Evolutionary conservation across 2,888 invertebrate genomes (phyloP).

Genomic region (Platycnemis pennipes): DNA sequence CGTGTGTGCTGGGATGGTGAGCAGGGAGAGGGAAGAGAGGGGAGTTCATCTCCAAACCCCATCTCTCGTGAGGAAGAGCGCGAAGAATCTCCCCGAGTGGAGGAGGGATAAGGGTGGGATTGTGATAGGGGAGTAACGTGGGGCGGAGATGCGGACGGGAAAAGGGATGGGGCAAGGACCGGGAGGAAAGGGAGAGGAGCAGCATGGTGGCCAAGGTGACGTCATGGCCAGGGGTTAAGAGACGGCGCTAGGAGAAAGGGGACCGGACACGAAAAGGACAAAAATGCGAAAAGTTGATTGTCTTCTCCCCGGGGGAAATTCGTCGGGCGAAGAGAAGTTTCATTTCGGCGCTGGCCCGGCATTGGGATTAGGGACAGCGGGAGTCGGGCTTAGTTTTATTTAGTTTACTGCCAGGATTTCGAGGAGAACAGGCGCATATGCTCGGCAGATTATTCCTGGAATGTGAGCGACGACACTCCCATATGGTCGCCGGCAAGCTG

Average conservation of each 20-base stretch:
- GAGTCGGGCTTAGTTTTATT: background rate
- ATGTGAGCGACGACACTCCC: too few relatives aligned
- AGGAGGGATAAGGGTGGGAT: background rate
- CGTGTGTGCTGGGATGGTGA: background rate
- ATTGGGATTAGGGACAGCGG: background rate
- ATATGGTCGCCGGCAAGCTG: too few relatives aligned
- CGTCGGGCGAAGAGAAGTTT: background rate
- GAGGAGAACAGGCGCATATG: too few relatives aligned
- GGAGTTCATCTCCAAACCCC: background rate
- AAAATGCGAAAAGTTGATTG: background rate
- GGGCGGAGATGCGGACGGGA: background rate
- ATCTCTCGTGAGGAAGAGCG: background rate
- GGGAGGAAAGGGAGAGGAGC: too few relatives aligned
- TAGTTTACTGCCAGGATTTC: too few relatives aligned
- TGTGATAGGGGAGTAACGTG: background rate
- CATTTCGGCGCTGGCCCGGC: background rate
- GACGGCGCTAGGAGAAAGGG: background rate
- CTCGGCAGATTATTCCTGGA: too few relatives aligned
- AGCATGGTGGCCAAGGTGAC: conserved; percentile 44
- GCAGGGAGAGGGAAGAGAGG: background rate
- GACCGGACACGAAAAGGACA: background rate
- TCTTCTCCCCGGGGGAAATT: background rate
- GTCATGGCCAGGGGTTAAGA: background rate
- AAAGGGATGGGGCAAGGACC: background rate
- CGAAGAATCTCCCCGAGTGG: background rate